Evolutionary conservation across 2,797 vertebrate species (phyloP).

Genomic region (Lithobates pipiens): DNA sequence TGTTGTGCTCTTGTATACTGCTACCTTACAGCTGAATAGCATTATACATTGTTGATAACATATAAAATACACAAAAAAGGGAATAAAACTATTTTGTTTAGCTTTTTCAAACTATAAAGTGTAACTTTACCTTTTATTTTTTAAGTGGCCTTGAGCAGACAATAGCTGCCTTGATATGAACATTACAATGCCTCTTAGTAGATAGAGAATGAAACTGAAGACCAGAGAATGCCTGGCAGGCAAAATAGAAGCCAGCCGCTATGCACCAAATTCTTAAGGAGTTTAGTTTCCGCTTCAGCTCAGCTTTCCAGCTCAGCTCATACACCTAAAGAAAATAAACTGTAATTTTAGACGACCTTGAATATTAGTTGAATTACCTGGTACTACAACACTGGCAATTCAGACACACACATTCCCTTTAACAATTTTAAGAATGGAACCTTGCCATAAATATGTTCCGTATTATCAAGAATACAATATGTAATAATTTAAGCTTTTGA

Average conservation of each 20-base stretch:
- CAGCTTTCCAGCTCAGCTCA: slow-evolving; percentile 72
- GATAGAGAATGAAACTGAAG: slow-evolving; percentile 69
- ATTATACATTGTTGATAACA: neutral
- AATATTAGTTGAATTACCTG: slow-evolving; percentile 74
- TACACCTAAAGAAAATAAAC: slow-evolving; percentile 77
- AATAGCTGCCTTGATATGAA: slow-evolving; percentile 69
- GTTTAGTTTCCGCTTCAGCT: slow-evolving; percentile 75
- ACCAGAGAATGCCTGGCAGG: slow-evolving; percentile 72
- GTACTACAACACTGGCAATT: slow-evolving; percentile 62
- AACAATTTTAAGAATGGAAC: slow-evolving; percentile 67
- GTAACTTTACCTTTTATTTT: slow-evolving; percentile 68
- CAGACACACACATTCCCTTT: slow-evolving; percentile 40
- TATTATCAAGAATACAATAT: slow-evolving; percentile 68
- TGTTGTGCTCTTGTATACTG: too few species aligned
- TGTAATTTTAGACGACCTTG: slow-evolving; percentile 72
- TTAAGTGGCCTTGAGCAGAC: slow-evolving; percentile 64
- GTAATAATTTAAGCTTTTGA: slow-evolving; percentile 60
- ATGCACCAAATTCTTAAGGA: slow-evolving; percentile 76
- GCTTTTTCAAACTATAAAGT: slow-evolving; percentile 64
- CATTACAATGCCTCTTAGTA: slow-evolving; percentile 72
- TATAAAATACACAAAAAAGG: neutral
- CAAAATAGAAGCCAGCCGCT: slow-evolving; percentile 72
- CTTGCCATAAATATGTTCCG: slow-evolving; percentile 67
- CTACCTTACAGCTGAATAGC: too few species aligned
- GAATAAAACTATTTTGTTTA: neutral